Evolutionary conservation across 2,797 vertebrate genomes (phyloP).

Genomic region (Vultur gryphus): DNA sequence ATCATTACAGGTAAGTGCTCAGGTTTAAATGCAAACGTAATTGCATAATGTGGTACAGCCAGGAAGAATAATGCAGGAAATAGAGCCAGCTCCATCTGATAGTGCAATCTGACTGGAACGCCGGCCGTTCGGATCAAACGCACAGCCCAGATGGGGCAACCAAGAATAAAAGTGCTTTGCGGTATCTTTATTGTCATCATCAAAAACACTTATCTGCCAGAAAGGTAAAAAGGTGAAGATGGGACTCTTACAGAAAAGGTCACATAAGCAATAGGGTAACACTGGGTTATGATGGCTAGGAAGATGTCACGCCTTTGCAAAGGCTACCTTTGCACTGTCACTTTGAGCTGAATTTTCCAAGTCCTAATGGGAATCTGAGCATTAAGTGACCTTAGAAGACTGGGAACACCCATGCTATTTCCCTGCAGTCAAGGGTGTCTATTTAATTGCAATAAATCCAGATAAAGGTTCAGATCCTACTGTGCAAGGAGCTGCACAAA

Average conservation of each 20-base stretch:
- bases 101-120: slow-evolving; percentile 69
- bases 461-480: background rate
- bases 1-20: slow-evolving; percentile 77
- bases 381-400: background rate
- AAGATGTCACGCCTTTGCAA: background rate
- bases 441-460: background rate
- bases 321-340: background rate
- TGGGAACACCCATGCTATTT: background rate
- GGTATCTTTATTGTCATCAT: slow-evolving; percentile 65
- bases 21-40: slow-evolving; percentile 78
- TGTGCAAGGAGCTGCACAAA: background rate
- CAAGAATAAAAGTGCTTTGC: slow-evolving; percentile 13
- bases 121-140: slow-evolving; percentile 55
- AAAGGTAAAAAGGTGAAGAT: slow-evolving; percentile 67
- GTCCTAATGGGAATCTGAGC: background rate
- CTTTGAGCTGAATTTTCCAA: background rate
- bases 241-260: background rate
- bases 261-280: background rate
- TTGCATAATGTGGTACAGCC: slow-evolving; percentile 74
- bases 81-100: slow-evolving; percentile 76
- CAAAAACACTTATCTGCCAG: slow-evolving; percentile 38
- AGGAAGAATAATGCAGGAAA: slow-evolving; percentile 77
- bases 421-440: background rate
- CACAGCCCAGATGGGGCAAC: slow-evolving; percentile 50
- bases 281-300: background rate